Conservation (phyloP, 2,113 vertebrate genomes). For the Alouatta palliata region DNA sequence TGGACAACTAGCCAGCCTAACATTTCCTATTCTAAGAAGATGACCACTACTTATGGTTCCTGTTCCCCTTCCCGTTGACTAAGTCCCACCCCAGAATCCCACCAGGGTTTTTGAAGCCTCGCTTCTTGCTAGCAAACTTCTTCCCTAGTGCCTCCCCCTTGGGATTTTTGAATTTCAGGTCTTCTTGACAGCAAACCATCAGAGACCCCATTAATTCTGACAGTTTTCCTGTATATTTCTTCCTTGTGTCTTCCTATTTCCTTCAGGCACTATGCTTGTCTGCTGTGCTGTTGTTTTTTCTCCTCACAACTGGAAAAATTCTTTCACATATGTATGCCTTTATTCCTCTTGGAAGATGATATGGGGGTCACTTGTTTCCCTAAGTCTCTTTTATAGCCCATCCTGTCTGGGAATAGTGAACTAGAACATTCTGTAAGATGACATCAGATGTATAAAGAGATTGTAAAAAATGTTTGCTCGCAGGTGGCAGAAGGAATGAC, state of each 20-base stretch:
- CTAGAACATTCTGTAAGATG: not conserved
- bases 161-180: not conserved
- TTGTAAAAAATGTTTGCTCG: not conserved
- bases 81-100: not conserved
- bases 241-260: not conserved
- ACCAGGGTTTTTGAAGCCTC: not conserved
- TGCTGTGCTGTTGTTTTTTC: not conserved
- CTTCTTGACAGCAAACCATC: not conserved
- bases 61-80: not conserved
- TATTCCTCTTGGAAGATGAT: not conserved
- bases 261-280: not conserved
- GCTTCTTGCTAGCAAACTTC: not conserved
- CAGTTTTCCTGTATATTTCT: not conserved
- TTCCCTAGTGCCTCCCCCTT: not conserved
- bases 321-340: not conserved
- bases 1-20: not conserved
- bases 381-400: not conserved
- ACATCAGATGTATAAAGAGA: not conserved
- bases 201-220: not conserved
- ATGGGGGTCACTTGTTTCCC: not conserved
- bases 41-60: not conserved
- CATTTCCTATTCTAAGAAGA: not conserved
- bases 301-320: not conserved
- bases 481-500: constrained; percentile 12
- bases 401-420: constrained; percentile 21